Conservation (phyloP, 2,113 vertebrate species). For the Henicopernis longicauda region DNA sequence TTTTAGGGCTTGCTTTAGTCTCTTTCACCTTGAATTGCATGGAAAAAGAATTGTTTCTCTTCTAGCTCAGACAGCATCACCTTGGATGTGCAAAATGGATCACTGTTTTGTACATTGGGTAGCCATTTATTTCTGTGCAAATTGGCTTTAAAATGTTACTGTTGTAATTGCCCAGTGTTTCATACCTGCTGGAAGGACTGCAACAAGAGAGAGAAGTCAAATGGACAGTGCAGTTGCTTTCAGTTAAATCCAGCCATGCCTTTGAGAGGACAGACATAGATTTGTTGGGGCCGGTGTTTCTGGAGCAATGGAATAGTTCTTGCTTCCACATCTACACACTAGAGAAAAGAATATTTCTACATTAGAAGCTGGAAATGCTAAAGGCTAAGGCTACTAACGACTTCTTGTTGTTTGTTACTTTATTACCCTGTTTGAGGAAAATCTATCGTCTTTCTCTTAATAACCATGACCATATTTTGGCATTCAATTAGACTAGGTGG, state of each 20-base stretch:
- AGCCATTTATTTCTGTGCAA: background rate
- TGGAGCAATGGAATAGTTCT: background rate
- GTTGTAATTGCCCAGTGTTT: background rate
- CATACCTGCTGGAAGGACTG: background rate
- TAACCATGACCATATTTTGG: background rate
- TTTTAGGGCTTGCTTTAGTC: background rate
- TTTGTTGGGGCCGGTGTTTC: background rate
- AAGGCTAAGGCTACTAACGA: background rate
- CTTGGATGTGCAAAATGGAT: background rate
- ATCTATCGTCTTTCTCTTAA: background rate
- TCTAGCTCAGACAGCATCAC: background rate
- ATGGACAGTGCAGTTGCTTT: background rate
- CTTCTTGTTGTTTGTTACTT: background rate
- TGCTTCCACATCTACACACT: background rate
- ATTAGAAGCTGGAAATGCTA: background rate
- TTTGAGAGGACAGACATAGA: background rate
- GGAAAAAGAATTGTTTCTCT: background rate
- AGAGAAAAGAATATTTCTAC: background rate
- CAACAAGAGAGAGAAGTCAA: background rate
- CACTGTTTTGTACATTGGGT: background rate
- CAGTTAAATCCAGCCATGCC: background rate
- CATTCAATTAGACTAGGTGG: background rate
- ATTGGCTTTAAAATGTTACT: background rate
- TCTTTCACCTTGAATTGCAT: background rate
- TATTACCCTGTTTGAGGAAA: background rate